These are phyloP conservation scores for Parambassis ranga DNA, from an alignment of 2,797 vertebrate genomes.

Conservation along the genomic window DNA sequence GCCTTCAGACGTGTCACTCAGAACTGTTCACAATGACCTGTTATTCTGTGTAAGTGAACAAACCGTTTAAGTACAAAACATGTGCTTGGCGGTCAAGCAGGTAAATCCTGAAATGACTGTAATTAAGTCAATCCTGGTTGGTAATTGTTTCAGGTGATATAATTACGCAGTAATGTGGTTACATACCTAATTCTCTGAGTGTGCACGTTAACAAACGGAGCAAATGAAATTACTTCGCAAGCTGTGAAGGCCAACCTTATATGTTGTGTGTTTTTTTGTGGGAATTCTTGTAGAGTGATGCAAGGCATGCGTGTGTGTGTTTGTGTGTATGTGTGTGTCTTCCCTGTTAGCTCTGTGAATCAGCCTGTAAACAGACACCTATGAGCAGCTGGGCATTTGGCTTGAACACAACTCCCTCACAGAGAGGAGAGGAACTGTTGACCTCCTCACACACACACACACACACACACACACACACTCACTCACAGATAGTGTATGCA, in stretches of 20 bases:
- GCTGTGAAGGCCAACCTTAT: constrained; percentile 15
- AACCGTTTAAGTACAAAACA: background rate
- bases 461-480: constrained; percentile 67
- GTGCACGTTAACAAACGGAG: constrained; percentile 29
- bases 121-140: constrained; percentile 20
- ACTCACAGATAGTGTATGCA: constrained; percentile 42
- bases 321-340: constrained; percentile 13
- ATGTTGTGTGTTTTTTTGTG: constrained; percentile 20
- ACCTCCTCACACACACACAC: constrained; percentile 82
- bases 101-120: constrained; percentile 39
- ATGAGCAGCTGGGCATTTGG: constrained; percentile 92
- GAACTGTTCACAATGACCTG: background rate
- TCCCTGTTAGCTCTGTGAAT: constrained; percentile 56
- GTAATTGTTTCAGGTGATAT: constrained; percentile 58
- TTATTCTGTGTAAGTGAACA: constrained; percentile 11
- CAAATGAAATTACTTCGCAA: constrained; percentile 33
- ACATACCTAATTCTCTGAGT: constrained; percentile 19
- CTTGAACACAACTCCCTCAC: constrained; percentile 72
- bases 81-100: constrained; percentile 24
- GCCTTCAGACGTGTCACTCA: background rate
- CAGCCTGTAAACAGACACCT: constrained; percentile 78
- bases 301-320: constrained; percentile 3
- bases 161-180: constrained; percentile 45
- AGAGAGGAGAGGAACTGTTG: constrained; percentile 80
- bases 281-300: constrained; percentile 18